A percentile compares a stretch with the other conserved stretches of the same genome.
Evolutionary conservation across 2,888 invertebrate genomes (phyloP).

Genomic region (Eurois occulta): DNA sequence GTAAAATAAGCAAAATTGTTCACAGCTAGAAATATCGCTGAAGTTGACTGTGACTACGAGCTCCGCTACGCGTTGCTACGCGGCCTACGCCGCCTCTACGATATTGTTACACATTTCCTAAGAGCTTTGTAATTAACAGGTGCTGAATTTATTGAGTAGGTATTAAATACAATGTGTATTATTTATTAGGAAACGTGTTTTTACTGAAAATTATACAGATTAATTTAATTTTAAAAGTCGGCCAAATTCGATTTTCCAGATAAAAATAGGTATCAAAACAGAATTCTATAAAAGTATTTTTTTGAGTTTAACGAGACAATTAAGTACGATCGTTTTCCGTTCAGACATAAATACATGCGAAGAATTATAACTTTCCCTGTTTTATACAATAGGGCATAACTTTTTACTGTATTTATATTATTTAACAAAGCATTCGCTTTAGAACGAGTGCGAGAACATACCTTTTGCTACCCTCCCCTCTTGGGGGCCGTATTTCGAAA

Average conservation of each 20-base stretch:
- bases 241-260: background rate
- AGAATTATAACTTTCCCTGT: slow-evolving; percentile 43
- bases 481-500: slow-evolving; percentile 52
- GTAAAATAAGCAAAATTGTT: background rate
- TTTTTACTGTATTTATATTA: slow-evolving; percentile 52
- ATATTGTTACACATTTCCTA: slow-evolving; percentile 26
- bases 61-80: slow-evolving; percentile 65
- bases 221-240: background rate
- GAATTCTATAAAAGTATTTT: background rate
- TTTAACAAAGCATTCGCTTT: slow-evolving; percentile 40
- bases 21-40: slow-evolving; percentile 17
- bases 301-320: slow-evolving; percentile 23
- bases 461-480: slow-evolving; percentile 42
- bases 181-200: background rate
- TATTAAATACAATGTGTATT: slow-evolving; percentile 6
- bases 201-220: background rate
- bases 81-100: slow-evolving; percentile 66
- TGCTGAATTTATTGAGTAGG: background rate
- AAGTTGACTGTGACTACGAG: slow-evolving; percentile 22
- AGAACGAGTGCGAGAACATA: slow-evolving; percentile 40
- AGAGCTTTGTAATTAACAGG: slow-evolving; percentile 20
- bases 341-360: slow-evolving; percentile 38
- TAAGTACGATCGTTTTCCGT: slow-evolving; percentile 29
- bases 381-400: slow-evolving; percentile 57
- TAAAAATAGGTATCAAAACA: background rate